Conservation (phyloP, 2,113 vertebrate species). For the Gasterosteus aculeatus region DNA sequence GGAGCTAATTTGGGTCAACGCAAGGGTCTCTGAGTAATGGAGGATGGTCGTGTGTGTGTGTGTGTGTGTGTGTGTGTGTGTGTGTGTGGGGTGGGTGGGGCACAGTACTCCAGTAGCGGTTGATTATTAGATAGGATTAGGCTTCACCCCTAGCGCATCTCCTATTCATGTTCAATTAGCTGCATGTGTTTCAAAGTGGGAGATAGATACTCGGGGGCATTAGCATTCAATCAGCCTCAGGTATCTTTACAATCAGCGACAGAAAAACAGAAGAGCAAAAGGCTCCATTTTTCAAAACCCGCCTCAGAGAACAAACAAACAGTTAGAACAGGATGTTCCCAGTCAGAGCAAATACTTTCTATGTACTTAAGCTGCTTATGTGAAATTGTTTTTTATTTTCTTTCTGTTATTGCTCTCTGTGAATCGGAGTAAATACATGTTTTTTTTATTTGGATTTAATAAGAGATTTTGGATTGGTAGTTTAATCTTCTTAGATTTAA, state of each 20-base stretch:
- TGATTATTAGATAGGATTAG: constrained; percentile 72
- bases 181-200: constrained; percentile 71
- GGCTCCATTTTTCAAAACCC: constrained; percentile 37
- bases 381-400: constrained; percentile 23
- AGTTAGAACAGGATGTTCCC: constrained; percentile 7
- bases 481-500: constrained; percentile 62
- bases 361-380: constrained; percentile 32
- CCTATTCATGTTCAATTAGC: constrained; percentile 79
- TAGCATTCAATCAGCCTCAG: constrained; percentile 59
- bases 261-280: constrained; percentile 28
- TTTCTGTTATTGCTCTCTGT: constrained; percentile 15
- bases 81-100: not conserved
- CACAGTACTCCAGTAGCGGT: constrained; percentile 29
- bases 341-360: constrained; percentile 1
- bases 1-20: constrained; percentile 68
- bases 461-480: constrained; percentile 34
- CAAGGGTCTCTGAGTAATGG: constrained; percentile 58
- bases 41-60: constrained; percentile 5
- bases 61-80: not conserved
- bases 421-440: constrained; percentile 48
- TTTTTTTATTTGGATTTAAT: constrained; percentile 53
- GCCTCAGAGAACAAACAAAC: constrained; percentile 24
- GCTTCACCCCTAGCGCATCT: constrained; percentile 72
- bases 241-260: constrained; percentile 42
- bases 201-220: constrained; percentile 65